Conservation (phyloP, 2,797 vertebrate genomes). For the Chrosomus eos region DNA sequence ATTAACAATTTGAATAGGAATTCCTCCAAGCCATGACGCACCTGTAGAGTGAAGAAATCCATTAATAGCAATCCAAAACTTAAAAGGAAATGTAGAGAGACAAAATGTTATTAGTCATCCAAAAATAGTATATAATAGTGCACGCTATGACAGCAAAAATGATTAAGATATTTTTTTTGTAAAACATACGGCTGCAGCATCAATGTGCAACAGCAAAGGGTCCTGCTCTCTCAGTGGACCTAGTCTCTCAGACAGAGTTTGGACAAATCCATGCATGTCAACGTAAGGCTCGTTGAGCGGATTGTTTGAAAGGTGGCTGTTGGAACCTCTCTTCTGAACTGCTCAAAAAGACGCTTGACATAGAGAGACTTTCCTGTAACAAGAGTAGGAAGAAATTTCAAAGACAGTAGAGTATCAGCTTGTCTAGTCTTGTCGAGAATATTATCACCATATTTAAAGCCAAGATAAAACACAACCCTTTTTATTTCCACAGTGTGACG, state of each 20-base stretch:
- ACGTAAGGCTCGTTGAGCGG: constrained; percentile 72
- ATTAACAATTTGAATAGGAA: constrained; percentile 77
- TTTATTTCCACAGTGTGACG: background rate
- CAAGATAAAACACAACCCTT: background rate
- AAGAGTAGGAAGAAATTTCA: background rate
- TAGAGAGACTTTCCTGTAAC: constrained; percentile 78
- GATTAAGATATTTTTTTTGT: too few species aligned
- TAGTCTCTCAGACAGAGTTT: constrained; percentile 67
- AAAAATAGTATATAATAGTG: background rate
- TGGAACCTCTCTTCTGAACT: constrained; percentile 59
- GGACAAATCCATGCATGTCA: constrained; percentile 69
- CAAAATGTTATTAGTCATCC: background rate
- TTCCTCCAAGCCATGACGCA: constrained; percentile 76
- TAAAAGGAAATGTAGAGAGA: background rate
- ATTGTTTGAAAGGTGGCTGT: constrained; percentile 65
- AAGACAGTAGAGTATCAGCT: background rate
- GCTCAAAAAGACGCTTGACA: constrained; percentile 74
- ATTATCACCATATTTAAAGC: background rate
- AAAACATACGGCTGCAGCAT: constrained; percentile 74
- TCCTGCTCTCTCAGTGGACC: constrained; percentile 66
- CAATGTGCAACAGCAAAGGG: constrained; percentile 77
- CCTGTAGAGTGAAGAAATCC: constrained; percentile 63
- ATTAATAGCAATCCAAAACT: background rate
- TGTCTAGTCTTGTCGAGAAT: background rate
- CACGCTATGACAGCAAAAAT: background rate